These are phyloP conservation scores for Acrocera orbiculus DNA, from an alignment of 2,888 invertebrate genomes.

Conservation along the genomic window DNA sequence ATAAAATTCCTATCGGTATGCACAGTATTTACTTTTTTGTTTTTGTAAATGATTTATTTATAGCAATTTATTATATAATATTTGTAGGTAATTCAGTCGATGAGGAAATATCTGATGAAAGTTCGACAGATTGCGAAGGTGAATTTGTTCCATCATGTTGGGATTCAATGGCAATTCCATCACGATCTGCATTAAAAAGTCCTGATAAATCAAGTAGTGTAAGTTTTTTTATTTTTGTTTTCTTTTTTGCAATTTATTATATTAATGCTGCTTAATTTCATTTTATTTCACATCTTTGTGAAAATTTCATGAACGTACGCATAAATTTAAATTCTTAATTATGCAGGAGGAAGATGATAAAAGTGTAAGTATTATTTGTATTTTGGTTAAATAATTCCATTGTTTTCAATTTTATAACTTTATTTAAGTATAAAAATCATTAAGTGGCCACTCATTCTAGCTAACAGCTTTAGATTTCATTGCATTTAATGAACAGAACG, in stretches of 20 bases:
- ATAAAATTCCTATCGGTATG: conserved; percentile 9
- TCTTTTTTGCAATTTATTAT: background rate
- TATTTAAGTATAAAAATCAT: too few species aligned
- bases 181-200: conserved; percentile 50
- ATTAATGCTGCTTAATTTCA: background rate
- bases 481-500: too few species aligned
- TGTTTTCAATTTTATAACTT: too few species aligned
- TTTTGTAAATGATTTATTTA: background rate
- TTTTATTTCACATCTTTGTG: too few species aligned
- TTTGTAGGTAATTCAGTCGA: conserved; percentile 13
- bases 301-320: too few species aligned
- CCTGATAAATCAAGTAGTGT: conserved; percentile 24
- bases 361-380: conserved; percentile 11
- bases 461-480: too few species aligned
- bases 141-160: conserved; percentile 67
- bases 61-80: too few species aligned
- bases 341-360: conserved; percentile 12
- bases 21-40: conserved; percentile 2
- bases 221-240: conserved; percentile 9
- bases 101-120: conserved; percentile 18
- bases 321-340: too few species aligned
- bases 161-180: conserved; percentile 61
- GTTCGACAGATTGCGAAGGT: conserved; percentile 42
- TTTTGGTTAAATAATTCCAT: too few species aligned
- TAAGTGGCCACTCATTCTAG: too few species aligned